Conservation (phyloP, 2,113 vertebrate species). For the Lichenostomus cassidix region DNA sequence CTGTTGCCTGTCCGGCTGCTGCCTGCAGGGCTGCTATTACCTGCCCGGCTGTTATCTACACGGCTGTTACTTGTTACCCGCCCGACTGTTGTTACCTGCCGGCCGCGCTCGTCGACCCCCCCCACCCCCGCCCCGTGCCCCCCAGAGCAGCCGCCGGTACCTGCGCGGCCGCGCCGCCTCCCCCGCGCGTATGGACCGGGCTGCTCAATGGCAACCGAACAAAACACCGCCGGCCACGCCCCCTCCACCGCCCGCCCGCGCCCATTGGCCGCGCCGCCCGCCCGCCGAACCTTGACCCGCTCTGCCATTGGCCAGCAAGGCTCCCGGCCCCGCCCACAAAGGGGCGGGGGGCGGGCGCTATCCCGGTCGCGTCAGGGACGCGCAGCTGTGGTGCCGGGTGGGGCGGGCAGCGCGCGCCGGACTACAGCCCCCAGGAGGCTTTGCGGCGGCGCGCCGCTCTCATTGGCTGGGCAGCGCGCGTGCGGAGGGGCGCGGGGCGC, state of each 20-base stretch:
- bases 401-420: rapidly evolving
- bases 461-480: background rate
- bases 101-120: background rate
- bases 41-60: background rate
- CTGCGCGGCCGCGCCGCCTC: background rate
- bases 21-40: background rate
- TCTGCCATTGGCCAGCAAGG: rapidly evolving
- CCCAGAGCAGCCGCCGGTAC: background rate
- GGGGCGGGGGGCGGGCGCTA: background rate
- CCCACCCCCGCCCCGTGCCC: background rate
- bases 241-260: background rate
- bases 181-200: background rate
- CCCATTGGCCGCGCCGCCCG: background rate
- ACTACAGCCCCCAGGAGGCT: conserved; percentile 1
- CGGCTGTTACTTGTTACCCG: background rate
- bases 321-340: rapidly evolving
- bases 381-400: background rate
- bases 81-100: background rate
- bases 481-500: background rate
- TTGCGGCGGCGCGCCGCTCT: background rate
- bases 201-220: conserved; percentile 35
- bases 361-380: background rate
- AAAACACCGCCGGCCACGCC: conserved; percentile 51
- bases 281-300: conserved; percentile 3
- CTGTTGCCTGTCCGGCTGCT: background rate